Evolutionary conservation across 2,888 invertebrate species (phyloP), one percentile per base, ranked within the genome.

Genomic region (Psylliodes chrysocephalus): DNA sequence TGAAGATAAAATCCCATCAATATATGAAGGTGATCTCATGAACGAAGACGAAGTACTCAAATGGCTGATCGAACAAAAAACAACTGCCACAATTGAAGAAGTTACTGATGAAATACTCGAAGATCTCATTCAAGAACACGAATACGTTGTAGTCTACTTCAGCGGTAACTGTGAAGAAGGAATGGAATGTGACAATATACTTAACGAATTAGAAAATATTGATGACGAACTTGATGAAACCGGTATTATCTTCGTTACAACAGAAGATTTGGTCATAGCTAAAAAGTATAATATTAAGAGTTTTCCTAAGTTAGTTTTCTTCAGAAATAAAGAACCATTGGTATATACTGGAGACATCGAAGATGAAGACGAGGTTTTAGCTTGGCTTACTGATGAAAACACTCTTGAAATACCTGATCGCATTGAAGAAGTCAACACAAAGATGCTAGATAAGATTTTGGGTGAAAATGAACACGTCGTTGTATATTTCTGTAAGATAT

Each of bases 91-190:
- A 3, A 96, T 96, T 74, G 96, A 96, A 84, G 95, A 95, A 84
- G 94, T 96, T 38, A 95, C 95, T 2, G 95, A 95, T 80, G 95
- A 95, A 84, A 95, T 96, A 74, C 83, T 96, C 19, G 86, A 87
- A 65, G 91, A 92, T 75, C 86, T 96, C 19, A 93, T 96, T 73
- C 92, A 92, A 70, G 93, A 95, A 77, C 93, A 94, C 77, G 94
- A 95, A 86, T 95, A 95, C 80, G 95, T 96, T 40, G 94, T 94
- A n/a, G 95, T 94, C 2, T 95, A 94, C 81, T 96, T 95, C 84
- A 94, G 94, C 80, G 94, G 94, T 18, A 91, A 90, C 72, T 94
- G 94, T 77, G 94, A 94, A 75, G 92, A 94, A 67, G 95, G 94
- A 12, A 92, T 94, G 73, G 88, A 92, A 77, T 95, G 95, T 76